Conservation (phyloP, 1,140 invertebrate species). For the Heliconius eleuchia region DNA sequence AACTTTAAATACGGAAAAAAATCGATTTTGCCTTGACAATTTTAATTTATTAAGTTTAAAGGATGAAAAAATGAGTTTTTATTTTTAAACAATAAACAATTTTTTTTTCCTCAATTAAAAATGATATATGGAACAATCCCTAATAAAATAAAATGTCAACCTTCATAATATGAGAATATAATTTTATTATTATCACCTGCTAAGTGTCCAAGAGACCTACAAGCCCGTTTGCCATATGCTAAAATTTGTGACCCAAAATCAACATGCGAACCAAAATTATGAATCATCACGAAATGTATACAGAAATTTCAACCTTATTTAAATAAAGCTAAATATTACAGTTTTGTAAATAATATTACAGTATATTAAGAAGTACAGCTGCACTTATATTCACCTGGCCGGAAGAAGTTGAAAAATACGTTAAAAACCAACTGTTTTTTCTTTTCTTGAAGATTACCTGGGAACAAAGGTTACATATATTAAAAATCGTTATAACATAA, state of each 20-base stretch:
- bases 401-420: constrained; percentile 24
- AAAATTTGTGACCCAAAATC: constrained; percentile 31
- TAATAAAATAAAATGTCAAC: background rate
- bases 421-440: constrained; percentile 20
- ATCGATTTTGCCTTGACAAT: too few relatives aligned
- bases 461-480: background rate
- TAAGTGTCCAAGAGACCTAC: constrained; percentile 29
- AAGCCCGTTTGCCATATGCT: constrained; percentile 31
- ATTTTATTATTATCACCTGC: constrained; percentile 25
- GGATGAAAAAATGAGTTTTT: too few relatives aligned
- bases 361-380: background rate
- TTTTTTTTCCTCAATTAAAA: background rate
- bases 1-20: too few relatives aligned
- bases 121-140: background rate
- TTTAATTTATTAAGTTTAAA: background rate
- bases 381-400: constrained; percentile 18
- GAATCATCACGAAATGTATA: background rate
- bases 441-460: constrained; percentile 15
- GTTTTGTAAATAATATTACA: background rate
- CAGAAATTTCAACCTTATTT: constrained; percentile 21
- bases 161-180: background rate
- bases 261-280: constrained; percentile 14
- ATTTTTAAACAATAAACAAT: too few relatives aligned
- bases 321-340: background rate
- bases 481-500: too few relatives aligned